phyloP scores from a whole-genome alignment of 2,888 invertebrate species.

The Himalopsyche anomala region DNA sequence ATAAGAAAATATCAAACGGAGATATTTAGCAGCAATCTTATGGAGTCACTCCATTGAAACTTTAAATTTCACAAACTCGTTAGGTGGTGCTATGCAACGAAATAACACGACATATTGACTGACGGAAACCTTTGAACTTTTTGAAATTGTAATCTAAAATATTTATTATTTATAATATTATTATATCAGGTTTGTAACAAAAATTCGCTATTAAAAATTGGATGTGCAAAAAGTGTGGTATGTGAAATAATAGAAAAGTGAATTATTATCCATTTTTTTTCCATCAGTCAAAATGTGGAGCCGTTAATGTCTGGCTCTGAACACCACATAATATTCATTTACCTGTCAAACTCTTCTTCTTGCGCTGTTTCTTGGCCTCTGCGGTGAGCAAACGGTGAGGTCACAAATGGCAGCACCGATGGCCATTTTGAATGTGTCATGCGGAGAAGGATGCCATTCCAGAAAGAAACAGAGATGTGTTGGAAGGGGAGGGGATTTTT shows the following conservation, averaged over 20 bases:
- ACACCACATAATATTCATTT: conserved; percentile 73
- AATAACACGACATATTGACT: too few species aligned
- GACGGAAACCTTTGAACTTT: too few species aligned
- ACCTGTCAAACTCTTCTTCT: conserved; percentile 94
- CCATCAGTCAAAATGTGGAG: background rate
- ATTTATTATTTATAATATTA: too few species aligned
- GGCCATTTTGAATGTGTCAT: conserved; percentile 54
- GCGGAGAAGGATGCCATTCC: conserved; percentile 42
- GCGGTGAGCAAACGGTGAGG: conserved; percentile 69
- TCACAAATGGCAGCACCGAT: conserved; percentile 22
- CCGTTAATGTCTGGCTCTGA: background rate
- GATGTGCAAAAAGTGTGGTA: too few species aligned
- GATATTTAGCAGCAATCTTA: too few species aligned
- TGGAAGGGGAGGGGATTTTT: conserved; percentile 19
- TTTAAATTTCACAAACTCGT: too few species aligned
- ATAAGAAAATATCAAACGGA: background rate
- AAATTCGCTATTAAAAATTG: too few species aligned
- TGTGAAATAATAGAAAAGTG: too few species aligned
- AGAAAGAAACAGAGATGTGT: conserved; percentile 26
- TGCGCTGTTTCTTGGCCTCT: conserved; percentile 97
- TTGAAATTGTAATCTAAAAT: too few species aligned
- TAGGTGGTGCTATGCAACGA: too few species aligned
- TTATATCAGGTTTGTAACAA: too few species aligned
- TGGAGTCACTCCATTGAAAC: too few species aligned
- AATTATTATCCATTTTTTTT: background rate